phyloP scores from a whole-genome alignment of 2,113 vertebrate species.

The Colistium nudipinnis region DNA sequence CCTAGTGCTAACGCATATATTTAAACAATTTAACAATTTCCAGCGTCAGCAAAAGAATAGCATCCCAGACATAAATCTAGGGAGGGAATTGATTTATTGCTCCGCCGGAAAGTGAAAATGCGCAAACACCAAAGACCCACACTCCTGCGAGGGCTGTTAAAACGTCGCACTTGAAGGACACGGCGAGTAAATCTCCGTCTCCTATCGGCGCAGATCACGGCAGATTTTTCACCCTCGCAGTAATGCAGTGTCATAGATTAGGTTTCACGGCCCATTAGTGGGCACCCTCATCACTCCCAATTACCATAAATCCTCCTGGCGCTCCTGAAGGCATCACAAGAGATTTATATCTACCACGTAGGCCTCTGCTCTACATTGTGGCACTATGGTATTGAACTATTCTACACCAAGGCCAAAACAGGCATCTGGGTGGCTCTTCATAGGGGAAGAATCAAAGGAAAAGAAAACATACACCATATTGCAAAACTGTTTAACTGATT shows the following conservation, averaged over 20 bases:
- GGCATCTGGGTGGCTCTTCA: neutral
- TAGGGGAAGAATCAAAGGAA: neutral
- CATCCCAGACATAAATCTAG: conserved; percentile 54
- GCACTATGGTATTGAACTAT: conserved; percentile 36
- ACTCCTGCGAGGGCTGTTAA: conserved; percentile 40
- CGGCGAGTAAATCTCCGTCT: conserved; percentile 48
- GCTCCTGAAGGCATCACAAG: conserved; percentile 39
- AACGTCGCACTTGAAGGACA: conserved; percentile 17
- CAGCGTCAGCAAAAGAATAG: conserved; percentile 48
- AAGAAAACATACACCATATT: neutral
- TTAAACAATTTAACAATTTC: conserved; percentile 43
- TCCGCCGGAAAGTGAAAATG: conserved; percentile 27
- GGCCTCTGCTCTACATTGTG: conserved; percentile 34
- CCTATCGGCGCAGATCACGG: conserved; percentile 12
- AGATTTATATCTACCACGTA: conserved; percentile 56
- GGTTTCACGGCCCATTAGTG: conserved; percentile 73
- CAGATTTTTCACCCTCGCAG: conserved; percentile 53
- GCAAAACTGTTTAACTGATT: too few species aligned
- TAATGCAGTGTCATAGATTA: conserved; percentile 70
- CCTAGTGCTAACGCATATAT: conserved; percentile 6
- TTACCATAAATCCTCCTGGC: conserved; percentile 70
- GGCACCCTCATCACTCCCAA: conserved; percentile 58
- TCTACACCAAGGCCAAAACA: neutral
- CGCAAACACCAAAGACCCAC: conserved; percentile 33
- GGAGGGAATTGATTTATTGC: conserved; percentile 45